Evolutionary conservation across 2,113 vertebrate species (phyloP).

Genomic region (Saccopteryx bilineata): DNA sequence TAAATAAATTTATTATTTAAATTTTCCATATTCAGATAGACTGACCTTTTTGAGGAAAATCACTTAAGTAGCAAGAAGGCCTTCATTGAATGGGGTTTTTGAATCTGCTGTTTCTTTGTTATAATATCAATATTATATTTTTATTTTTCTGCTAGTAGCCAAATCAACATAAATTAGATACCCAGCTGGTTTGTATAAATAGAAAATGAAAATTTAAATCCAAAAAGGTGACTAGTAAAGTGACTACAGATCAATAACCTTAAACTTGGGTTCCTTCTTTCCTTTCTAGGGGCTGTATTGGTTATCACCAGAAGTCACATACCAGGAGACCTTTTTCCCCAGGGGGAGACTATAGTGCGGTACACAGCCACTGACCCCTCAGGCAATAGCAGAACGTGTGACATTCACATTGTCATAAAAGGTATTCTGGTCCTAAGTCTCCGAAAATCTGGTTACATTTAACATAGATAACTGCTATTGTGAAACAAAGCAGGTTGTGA

Average conservation of each 20-base stretch:
- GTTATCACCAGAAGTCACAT: slow-evolving; percentile 91
- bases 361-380: slow-evolving; percentile 94
- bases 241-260: not conserved
- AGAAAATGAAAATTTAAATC: slow-evolving; percentile 53
- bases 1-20: slow-evolving; percentile 19
- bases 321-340: slow-evolving; percentile 93
- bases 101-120: not conserved
- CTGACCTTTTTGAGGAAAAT: not conserved
- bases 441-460: not conserved
- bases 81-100: not conserved
- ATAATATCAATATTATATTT: not conserved
- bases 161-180: not conserved
- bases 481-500: not conserved
- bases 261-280: not conserved
- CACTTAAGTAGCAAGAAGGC: not conserved
- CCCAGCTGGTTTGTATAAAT: not conserved
- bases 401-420: slow-evolving; percentile 94
- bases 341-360: slow-evolving; percentile 93
- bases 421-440: slow-evolving; percentile 84
- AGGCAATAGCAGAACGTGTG: slow-evolving; percentile 95
- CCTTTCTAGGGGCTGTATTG: slow-evolving; percentile 89
- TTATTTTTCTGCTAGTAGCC: not conserved
- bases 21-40: not conserved
- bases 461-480: not conserved
- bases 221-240: not conserved